These are phyloP conservation scores for Actenoides hombroni DNA, from an alignment of 2,113 vertebrate species.

Conservation along the genomic window DNA sequence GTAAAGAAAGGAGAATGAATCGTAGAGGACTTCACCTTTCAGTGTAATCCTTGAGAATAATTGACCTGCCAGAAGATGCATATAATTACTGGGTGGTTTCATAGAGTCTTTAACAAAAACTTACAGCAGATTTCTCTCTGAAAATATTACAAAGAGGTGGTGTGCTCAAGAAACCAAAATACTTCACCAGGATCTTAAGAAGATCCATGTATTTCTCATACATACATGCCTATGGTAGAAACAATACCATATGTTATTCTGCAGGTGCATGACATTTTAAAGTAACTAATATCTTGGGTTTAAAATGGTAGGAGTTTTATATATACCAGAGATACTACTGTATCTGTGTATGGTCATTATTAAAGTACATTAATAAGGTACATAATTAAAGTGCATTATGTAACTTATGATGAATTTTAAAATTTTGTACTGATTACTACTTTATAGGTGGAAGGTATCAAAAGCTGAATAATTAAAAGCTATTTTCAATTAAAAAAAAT, in stretches of 20 bases:
- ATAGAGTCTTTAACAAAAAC: constrained; percentile 5
- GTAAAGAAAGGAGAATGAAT: neutral
- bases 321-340: neutral
- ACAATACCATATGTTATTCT: neutral
- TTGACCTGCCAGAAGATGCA: neutral
- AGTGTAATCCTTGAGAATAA: neutral
- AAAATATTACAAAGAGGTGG: neutral
- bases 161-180: neutral
- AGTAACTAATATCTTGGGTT: neutral
- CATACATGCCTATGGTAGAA: neutral
- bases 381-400: neutral
- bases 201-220: neutral
- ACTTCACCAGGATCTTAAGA: neutral
- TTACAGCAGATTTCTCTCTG: neutral
- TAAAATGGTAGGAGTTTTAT: neutral
- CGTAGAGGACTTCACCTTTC: neutral
- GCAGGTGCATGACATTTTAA: neutral
- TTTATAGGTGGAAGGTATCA: neutral
- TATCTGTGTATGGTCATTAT: neutral
- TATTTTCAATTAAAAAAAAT: neutral
- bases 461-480: neutral
- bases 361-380: neutral
- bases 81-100: neutral
- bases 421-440: neutral
- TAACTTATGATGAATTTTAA: neutral